Evolutionary conservation across 2,113 vertebrate genomes (phyloP), one percentile per base, ranked within the genome.

Genomic region (Hemichromis elongatus): DNA sequence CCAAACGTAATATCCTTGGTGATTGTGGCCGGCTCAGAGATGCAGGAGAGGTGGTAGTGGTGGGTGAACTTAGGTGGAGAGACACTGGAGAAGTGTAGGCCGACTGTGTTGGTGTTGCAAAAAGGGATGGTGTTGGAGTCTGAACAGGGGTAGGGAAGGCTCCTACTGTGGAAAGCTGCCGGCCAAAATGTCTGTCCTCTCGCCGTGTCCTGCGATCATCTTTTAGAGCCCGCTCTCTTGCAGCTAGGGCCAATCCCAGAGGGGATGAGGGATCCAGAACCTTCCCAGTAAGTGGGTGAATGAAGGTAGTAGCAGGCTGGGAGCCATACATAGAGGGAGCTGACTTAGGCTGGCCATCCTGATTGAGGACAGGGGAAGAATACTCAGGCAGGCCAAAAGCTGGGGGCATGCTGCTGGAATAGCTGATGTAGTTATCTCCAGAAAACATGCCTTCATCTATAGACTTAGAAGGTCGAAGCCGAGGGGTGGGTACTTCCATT

Each of bases 391-490:
- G 89, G 33, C 96, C 96, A 79, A 96, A 96, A 4, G 96, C 94
- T 70, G 93, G 96, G 35, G 84, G 97, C 95, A 97, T 97, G 94
- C 94, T 96, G 89, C 95, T 96, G 47, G 94, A 94, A 78, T 97
- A 96, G 79, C 96, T 95, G 66, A 97, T 95, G 81, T 96, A 97
- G 79, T 96, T 97, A 89, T 98, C 97, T 12, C 96, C 96, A 10
- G 97, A 97, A 91, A 98, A 98, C 97, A 98, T 97, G 85, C 97
- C 97, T 61, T 98, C 98, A 37, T 98, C 98, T 42, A 98, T 98
- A 89, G 97, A 98, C 21, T 98, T 98, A 57, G 97, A 98, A 45
- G 97, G 97, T 28, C 97, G 96, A 53, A 98, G 95, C 28, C 97
- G 96, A 35, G 97, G 96, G 2, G 93, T 94, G 14, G 96, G 96